These are phyloP conservation scores for Pelvicachromis taeniatus DNA, from an alignment of 2,113 vertebrate genomes.

Conservation along the genomic window DNA sequence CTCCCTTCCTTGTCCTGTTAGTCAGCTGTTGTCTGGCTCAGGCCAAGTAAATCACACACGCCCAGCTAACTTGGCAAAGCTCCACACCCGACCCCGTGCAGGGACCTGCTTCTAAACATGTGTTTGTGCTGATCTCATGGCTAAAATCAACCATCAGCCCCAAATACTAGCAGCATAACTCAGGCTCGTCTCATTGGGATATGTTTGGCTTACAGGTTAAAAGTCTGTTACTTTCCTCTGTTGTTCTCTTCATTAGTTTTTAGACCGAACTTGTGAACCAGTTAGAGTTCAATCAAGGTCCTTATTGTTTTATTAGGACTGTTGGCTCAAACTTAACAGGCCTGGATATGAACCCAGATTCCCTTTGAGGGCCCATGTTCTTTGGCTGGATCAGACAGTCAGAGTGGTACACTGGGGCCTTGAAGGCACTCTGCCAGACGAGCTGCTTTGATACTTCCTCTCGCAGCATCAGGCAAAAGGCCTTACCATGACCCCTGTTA, in stretches of 20 bases:
- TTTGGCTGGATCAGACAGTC: conserved; percentile 58
- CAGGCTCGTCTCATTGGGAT: not conserved
- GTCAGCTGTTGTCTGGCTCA: conserved; percentile 53
- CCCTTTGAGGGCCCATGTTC: conserved; percentile 40
- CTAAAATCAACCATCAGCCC: not conserved
- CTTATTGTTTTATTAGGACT: conserved; percentile 23
- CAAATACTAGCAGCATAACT: not conserved
- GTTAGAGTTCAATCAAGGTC: conserved; percentile 20
- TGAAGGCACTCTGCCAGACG: conserved; percentile 54
- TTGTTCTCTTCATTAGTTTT: not conserved
- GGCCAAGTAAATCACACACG: conserved; percentile 50
- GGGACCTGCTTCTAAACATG: not conserved
- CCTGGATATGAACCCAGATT: conserved; percentile 25
- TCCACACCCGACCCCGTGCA: not conserved
- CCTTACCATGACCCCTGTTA: conserved; percentile 60
- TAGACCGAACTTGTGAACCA: not conserved
- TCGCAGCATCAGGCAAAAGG: conserved; percentile 39
- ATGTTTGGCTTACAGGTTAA: not conserved
- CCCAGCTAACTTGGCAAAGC: conserved; percentile 24
- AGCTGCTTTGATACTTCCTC: conserved; percentile 61
- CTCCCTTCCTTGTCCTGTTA: conserved; percentile 35
- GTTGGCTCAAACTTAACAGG: conserved; percentile 3
- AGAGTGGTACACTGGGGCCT: conserved; percentile 44
- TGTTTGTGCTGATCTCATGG: not conserved
- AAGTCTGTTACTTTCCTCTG: not conserved